Percentiles rank a stretch among this genome's conserved stretches.
Evolutionary conservation across 1,140 invertebrate species (phyloP).

Genomic region (Halesus radiatus): DNA sequence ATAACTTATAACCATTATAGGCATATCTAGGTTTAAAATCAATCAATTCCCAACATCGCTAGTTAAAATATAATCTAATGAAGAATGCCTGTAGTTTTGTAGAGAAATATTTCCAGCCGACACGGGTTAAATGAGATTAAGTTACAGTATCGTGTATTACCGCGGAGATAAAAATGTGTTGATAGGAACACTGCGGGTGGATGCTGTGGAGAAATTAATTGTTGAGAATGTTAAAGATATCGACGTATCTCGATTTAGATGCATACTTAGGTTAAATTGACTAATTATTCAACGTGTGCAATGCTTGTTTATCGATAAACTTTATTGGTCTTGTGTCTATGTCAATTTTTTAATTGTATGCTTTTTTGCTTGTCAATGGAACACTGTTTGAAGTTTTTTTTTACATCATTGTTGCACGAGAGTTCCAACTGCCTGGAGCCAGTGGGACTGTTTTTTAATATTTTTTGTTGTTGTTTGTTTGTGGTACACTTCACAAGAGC

Average conservation of each 20-base stretch:
- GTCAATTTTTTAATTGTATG: too few species aligned
- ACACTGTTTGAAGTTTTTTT: too few species aligned
- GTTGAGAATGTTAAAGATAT: conserved; percentile 25
- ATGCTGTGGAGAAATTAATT: conserved; percentile 18
- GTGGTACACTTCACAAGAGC: too few species aligned
- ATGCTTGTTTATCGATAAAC: too few species aligned
- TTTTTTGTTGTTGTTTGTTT: too few species aligned
- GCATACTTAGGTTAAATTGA: neutral
- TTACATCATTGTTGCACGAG: too few species aligned
- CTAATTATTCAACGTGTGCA: neutral
- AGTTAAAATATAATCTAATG: neutral
- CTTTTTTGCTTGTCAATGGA: too few species aligned
- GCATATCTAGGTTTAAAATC: neutral
- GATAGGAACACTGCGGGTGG: conserved; percentile 38
- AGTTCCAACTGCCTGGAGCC: too few species aligned
- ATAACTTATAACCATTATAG: neutral
- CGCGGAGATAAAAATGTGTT: conserved; percentile 48
- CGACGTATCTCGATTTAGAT: neutral
- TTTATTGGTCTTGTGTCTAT: too few species aligned
- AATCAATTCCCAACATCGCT: neutral
- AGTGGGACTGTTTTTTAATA: too few species aligned
- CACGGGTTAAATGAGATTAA: conserved; percentile 48
- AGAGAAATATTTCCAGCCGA: neutral
- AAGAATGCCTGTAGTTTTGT: neutral
- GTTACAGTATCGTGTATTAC: conserved; percentile 52